Percentiles rank a stretch among this genome's conserved stretches.
Conservation (phyloP, 2,888 invertebrate genomes). For the Drosophila nr. medialis region DNA sequence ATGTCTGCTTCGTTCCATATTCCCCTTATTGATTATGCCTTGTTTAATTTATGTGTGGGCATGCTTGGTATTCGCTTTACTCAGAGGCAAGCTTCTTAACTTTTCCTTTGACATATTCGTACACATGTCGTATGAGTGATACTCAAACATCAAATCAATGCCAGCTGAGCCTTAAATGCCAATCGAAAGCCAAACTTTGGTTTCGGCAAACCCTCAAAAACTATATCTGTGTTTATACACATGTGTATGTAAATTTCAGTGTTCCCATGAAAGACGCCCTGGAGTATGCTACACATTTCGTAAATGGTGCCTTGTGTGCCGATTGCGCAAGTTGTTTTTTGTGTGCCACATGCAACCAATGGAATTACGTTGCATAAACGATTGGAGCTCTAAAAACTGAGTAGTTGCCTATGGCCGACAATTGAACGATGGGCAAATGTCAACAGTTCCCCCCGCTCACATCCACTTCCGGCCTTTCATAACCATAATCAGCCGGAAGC, state of each 20-base stretch:
- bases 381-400: slow-evolving; percentile 11
- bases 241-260: slow-evolving; percentile 40
- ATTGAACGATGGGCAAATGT: slow-evolving; percentile 63
- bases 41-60: slow-evolving; percentile 49
- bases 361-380: slow-evolving; percentile 34
- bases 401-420: slow-evolving; percentile 32
- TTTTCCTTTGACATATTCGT: slow-evolving; percentile 43
- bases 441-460: slow-evolving; percentile 31
- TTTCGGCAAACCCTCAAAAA: slow-evolving; percentile 8
- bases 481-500: slow-evolving; percentile 50
- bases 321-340: slow-evolving; percentile 23
- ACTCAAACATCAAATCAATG: slow-evolving; percentile 58
- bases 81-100: slow-evolving; percentile 1
- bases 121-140: slow-evolving; percentile 52
- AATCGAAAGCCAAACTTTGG: slow-evolving; percentile 47
- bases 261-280: slow-evolving; percentile 26
- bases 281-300: slow-evolving; percentile 31
- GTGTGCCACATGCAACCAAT: slow-evolving; percentile 40
- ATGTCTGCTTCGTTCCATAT: slow-evolving; percentile 20
- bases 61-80: slow-evolving; percentile 17
- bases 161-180: slow-evolving; percentile 47
- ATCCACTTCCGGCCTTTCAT: slow-evolving; percentile 9
- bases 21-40: slow-evolving; percentile 30
- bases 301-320: slow-evolving; percentile 27
- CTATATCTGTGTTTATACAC: slow-evolving; percentile 6